These are phyloP conservation scores for Atrina japonica DNA, from an alignment of 2,888 invertebrate genomes.

Conservation along the genomic window DNA sequence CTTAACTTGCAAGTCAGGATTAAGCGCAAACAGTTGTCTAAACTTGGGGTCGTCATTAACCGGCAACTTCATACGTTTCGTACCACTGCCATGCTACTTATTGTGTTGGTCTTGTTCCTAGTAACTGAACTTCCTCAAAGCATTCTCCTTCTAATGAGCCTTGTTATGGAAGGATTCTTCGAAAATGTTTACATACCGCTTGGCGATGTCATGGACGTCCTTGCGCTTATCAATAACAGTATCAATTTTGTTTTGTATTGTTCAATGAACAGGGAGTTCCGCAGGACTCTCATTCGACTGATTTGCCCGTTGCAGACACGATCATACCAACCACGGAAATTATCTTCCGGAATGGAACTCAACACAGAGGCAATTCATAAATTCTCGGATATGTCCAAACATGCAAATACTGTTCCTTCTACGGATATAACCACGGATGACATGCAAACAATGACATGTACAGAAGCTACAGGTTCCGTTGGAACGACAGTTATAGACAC, in stretches of 20 bases:
- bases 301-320: conserved; percentile 32
- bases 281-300: conserved; percentile 81
- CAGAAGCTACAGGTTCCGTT: too few relatives aligned
- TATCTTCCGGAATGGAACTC: conserved; percentile 8
- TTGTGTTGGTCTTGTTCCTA: conserved; percentile 91
- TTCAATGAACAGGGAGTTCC: conserved; percentile 95
- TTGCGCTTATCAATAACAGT: conserved; percentile 94
- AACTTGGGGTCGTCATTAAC: conserved; percentile 26
- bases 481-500: too few relatives aligned
- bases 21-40: conserved; percentile 48
- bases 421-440: conserved; percentile 23
- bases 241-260: conserved; percentile 97
- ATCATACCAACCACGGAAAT: neutral
- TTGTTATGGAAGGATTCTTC: conserved; percentile 86
- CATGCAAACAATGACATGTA: neutral
- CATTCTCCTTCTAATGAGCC: conserved; percentile 86
- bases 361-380: conserved; percentile 10
- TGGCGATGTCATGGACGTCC: conserved; percentile 92
- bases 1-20: conserved; percentile 58
- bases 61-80: conserved; percentile 82
- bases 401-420: neutral
- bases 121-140: conserved; percentile 94
- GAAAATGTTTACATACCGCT: conserved; percentile 83
- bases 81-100: conserved; percentile 93
- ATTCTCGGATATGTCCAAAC: neutral